These are phyloP conservation scores for Scyliorhinus canicula DNA, from an alignment of 2,797 vertebrate genomes.

Conservation along the genomic window DNA sequence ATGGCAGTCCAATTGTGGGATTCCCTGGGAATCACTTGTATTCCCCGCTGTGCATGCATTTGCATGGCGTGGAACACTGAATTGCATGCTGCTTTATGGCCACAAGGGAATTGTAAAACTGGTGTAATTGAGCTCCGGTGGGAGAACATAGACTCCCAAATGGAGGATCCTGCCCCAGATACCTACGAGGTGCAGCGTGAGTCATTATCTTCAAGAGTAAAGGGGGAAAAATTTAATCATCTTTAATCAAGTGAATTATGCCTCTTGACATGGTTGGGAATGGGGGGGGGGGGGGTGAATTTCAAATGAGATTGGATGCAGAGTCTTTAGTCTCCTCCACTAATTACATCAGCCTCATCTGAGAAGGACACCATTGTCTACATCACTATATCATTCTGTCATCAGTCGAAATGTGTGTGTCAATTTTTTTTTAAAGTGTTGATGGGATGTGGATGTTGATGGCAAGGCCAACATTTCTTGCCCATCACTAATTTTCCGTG, in stretches of 20 bases:
- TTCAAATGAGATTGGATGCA: not conserved
- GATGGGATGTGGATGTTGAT: no score
- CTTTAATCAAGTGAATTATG: not conserved
- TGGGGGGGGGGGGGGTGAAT: not conserved
- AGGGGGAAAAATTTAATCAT: not conserved
- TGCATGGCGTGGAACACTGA: no score
- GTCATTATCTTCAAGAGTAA: not conserved
- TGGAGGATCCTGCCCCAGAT: no score
- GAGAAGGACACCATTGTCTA: not conserved
- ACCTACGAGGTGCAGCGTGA: not conserved
- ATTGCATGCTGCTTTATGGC: no score
- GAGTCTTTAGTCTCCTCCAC: not conserved
- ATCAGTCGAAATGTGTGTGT: not conserved
- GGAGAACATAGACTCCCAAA: no score
- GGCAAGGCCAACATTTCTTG: not conserved
- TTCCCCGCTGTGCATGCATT: no score
- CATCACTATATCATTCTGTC: not conserved
- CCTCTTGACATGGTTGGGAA: not conserved
- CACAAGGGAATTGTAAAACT: no score
- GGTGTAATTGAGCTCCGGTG: no score
- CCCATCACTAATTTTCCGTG: not conserved
- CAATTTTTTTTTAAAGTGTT: not conserved
- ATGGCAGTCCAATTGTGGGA: no score
- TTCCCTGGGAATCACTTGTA: no score
- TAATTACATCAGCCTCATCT: not conserved